Evolutionary conservation across 2,797 vertebrate species (phyloP), one percentile per base, ranked within the genome.

Genomic region (Moxostoma hubbsi): DNA sequence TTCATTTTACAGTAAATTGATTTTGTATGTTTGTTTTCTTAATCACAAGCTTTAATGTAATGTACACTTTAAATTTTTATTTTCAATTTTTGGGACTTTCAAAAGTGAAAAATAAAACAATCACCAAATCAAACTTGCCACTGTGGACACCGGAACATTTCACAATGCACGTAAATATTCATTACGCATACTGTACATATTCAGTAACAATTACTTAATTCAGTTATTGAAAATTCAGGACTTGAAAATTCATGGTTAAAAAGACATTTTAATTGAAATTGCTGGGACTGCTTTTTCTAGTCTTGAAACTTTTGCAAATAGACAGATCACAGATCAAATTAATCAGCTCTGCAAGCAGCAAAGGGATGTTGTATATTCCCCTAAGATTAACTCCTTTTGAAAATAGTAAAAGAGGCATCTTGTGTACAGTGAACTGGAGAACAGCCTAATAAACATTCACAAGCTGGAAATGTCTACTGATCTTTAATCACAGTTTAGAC

Each of bases 351-450:
- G 45, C 11, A 36, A 74, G 24, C 9, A 64, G 24, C 11, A 66
- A 49, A 11, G 59, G 49, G n/a, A 63, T 45, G 45, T 53, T 74
- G 36, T 10, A 12, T 18, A 24, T 58, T 75, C 36, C 62, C 6
- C 45, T 5, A 57, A 75, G 11, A 49, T 75, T n/a, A 55, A 24
- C 18, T 58, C 9, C 51, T 36, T 76, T 67, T 67, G 4, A 58
- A 76, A 58, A 46, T 58, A 75, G 51, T 66, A 58, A 58, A 67
- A 57, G 16, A 43, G 18, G 58, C 45, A 64, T 65, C 55, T 65
- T 49, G 15, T 55, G 15, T 57, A 75, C 61, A 65, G 55, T 74
- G 50, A 74, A 73, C 53, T 12, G 6, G 59, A 24, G 59, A 18
- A 43, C 10, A 55, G 16, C 15, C 15, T 66, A 36, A 57, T 58